phyloP scores from a whole-genome alignment of 2,113 vertebrate species.

The Dolichotis patagonum region DNA sequence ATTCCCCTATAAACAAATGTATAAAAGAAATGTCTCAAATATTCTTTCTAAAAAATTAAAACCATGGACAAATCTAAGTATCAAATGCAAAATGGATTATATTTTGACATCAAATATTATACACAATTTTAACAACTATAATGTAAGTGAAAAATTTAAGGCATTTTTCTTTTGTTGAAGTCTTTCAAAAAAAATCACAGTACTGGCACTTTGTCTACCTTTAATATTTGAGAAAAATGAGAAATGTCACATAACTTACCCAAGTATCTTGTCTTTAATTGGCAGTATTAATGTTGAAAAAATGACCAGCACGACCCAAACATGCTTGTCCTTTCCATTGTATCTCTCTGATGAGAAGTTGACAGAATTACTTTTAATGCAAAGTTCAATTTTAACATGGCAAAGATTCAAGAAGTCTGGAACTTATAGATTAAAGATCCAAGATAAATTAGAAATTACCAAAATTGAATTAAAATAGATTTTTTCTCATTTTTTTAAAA shows the following conservation, averaged over 20 bases:
- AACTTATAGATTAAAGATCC: not conserved
- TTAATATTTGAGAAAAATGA: not conserved
- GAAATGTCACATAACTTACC: not conserved
- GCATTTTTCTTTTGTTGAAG: not conserved
- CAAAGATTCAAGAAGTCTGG: not conserved
- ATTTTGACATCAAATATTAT: not conserved
- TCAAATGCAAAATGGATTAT: not conserved
- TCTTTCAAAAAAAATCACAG: not conserved
- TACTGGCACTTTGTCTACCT: not conserved
- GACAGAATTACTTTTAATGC: not conserved
- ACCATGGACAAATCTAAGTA: not conserved
- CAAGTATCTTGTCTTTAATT: not conserved
- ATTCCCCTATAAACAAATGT: not conserved
- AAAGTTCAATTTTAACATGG: not conserved
- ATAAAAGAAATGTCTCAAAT: not conserved
- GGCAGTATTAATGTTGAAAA: not conserved
- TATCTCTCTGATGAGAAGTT: not conserved
- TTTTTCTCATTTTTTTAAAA: not conserved
- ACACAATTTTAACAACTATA: not conserved
- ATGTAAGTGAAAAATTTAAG: not conserved
- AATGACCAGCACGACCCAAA: not conserved
- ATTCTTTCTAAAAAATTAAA: not conserved
- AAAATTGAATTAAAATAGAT: not conserved
- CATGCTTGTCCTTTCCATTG: not conserved
- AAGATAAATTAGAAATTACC: not conserved